A percentile compares a stretch with the other conserved stretches of the same genome.
phyloP scores from a whole-genome alignment of 1,140 invertebrate genomes.

The Episyrphus balteatus region DNA sequence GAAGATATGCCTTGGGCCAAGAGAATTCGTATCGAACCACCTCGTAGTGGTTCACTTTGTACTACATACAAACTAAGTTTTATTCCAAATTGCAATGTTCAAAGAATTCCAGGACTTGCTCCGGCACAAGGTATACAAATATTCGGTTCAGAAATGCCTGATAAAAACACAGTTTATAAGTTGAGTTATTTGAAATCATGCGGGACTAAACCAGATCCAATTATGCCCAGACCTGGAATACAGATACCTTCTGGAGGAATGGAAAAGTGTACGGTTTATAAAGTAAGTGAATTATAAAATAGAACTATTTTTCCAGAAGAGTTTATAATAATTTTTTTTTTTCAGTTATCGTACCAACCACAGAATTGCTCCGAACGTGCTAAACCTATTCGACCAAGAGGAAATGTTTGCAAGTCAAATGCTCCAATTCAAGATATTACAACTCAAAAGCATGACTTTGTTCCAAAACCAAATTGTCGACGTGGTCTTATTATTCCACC shows the following conservation, averaged over 20 bases:
- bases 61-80: constrained; percentile 36
- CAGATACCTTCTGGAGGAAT: constrained; percentile 25
- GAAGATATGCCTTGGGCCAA: constrained; percentile 43
- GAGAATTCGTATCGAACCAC: constrained; percentile 24
- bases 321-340: constrained; percentile 7
- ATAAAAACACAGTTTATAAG: constrained; percentile 39
- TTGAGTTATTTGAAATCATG: constrained; percentile 44
- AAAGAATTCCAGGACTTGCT: constrained; percentile 35
- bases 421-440: constrained; percentile 60
- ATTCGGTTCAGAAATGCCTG: constrained; percentile 18
- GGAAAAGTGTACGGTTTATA: constrained; percentile 42
- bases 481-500: constrained; percentile 43
- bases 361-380: constrained; percentile 37
- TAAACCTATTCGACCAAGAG: constrained; percentile 28
- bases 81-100: constrained; percentile 39
- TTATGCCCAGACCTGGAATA: constrained; percentile 39
- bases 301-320: no score
- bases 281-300: constrained; percentile 28
- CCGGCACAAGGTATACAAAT: constrained; percentile 23
- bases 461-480: constrained; percentile 46
- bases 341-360: constrained; percentile 43
- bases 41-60: constrained; percentile 25
- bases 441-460: constrained; percentile 60
- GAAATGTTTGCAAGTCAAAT: constrained; percentile 36
- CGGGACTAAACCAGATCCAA: constrained; percentile 25